These are phyloP conservation scores for Coptotermes formosanus DNA, from an alignment of 1,140 invertebrate species.

Conservation along the genomic window DNA sequence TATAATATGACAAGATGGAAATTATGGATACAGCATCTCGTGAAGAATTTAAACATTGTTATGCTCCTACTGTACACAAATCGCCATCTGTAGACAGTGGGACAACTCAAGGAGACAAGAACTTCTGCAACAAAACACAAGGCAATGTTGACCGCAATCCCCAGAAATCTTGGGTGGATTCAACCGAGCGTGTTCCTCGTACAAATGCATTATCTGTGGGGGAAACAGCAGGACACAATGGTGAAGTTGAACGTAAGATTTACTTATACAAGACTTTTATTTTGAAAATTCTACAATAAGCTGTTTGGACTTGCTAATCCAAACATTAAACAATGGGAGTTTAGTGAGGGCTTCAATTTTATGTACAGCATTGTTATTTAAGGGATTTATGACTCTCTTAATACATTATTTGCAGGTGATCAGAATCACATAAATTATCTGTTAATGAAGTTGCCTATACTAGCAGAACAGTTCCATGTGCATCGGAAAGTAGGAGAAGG, in stretches of 20 bases:
- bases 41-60: neutral
- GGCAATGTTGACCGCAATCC: neutral
- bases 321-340: neutral
- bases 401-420: neutral
- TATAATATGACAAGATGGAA: neutral
- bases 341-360: neutral
- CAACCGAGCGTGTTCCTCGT: neutral
- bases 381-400: neutral
- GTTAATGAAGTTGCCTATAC: constrained; percentile 56
- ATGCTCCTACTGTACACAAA: neutral
- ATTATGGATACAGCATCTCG: neutral
- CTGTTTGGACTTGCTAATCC: neutral
- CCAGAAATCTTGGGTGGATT: neutral
- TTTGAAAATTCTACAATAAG: neutral
- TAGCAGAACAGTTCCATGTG: constrained; percentile 64
- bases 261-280: neutral
- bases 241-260: neutral
- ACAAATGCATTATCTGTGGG: neutral
- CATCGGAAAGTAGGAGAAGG: constrained; percentile 74
- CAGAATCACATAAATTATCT: constrained; percentile 55
- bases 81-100: neutral
- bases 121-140: neutral
- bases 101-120: neutral
- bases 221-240: neutral
- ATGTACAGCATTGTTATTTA: neutral